Base-by-base conservation (phyloP, 2,888 invertebrate genomes). In the Panorpa germanica region DNA sequence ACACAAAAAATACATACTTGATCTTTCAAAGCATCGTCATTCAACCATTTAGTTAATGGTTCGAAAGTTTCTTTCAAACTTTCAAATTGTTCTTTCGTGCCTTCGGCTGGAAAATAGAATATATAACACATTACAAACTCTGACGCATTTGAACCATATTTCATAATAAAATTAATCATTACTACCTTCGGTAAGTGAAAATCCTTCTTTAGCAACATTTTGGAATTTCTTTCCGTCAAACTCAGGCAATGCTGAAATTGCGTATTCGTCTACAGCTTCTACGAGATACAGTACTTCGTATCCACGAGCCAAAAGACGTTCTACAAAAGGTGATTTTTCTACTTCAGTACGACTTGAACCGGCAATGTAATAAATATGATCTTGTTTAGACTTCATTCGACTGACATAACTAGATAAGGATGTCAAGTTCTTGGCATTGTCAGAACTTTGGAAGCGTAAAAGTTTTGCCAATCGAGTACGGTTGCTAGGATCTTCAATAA, bases 141-240 rank as follows among this genome's bases (percentile, higher is more conserved):
- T 26, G 5, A 14, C n/a, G 17, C 17, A 3, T 17, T 5, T 27
- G 6, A 3, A 20, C 28, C 9, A 23, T 32, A 12, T 6, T 12
- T 5, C 28, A 30, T 11, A 8, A 17, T 5, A 8, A 23, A 22
- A 26, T 7, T 5, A 11, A 7, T 9, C 9, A 24, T 15, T 37
- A 55, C 51, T 41, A 56, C 69, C 62, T 45, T 88, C 85, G 25
- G 78, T 71, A 6, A 96, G 56, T 40, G 75, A 70, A 50, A 96
- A 76, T 18, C 93, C 93, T 61, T 99, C 98, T 59, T 98, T 99
- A 41, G 98, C 98, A 31, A 95, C 88, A 53, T 99, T 99, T 59
- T 91, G 91, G 81, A 98, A 96, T 58, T 93, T 96, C 61, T 93
- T 90, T 31, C 91, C 90, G 46, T 98, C 96, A 57, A 85, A 98